Evolutionary conservation across 1,140 invertebrate genomes (phyloP).

Genomic region (Ips typographus): DNA sequence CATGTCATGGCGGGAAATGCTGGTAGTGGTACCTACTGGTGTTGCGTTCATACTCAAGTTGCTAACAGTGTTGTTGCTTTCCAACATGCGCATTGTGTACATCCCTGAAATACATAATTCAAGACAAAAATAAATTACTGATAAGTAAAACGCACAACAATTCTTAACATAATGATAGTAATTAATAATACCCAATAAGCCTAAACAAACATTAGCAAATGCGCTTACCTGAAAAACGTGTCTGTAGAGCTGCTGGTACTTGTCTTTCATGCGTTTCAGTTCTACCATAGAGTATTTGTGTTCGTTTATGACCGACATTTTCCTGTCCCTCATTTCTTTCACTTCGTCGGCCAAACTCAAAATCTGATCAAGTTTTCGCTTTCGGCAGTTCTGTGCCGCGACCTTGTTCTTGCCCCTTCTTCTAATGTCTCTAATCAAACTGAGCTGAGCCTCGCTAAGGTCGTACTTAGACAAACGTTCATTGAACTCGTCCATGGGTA

Average conservation of each 20-base stretch:
- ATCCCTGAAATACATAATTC: no score
- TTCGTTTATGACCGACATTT: slow-evolving; percentile 75
- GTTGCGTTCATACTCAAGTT: no score
- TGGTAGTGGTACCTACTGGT: no score
- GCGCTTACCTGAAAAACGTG: slow-evolving; percentile 80
- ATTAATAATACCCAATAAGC: background rate
- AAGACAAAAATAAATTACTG: no score
- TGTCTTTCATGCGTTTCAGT: slow-evolving; percentile 76
- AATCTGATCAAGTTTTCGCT: slow-evolving; percentile 95
- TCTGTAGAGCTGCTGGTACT: slow-evolving; percentile 80
- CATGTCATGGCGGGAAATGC: no score
- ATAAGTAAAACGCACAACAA: no score
- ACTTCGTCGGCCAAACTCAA: slow-evolving; percentile 89
- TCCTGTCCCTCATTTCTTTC: slow-evolving; percentile 79
- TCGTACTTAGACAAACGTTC: slow-evolving; percentile 94
- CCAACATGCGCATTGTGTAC: no score
- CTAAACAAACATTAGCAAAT: no score
- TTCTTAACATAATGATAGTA: background rate
- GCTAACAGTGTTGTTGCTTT: no score
- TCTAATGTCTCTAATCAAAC: slow-evolving; percentile 90
- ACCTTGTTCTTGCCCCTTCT: slow-evolving; percentile 65
- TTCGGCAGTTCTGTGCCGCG: slow-evolving; percentile 95
- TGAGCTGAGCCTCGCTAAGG: slow-evolving; percentile 91
- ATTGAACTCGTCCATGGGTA: slow-evolving; percentile 98
- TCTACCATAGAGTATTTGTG: slow-evolving; percentile 73